Base-by-base conservation (phyloP, 37 sponge, comb jelly and placozoan species). In the Eunapius fragilis region DNA sequence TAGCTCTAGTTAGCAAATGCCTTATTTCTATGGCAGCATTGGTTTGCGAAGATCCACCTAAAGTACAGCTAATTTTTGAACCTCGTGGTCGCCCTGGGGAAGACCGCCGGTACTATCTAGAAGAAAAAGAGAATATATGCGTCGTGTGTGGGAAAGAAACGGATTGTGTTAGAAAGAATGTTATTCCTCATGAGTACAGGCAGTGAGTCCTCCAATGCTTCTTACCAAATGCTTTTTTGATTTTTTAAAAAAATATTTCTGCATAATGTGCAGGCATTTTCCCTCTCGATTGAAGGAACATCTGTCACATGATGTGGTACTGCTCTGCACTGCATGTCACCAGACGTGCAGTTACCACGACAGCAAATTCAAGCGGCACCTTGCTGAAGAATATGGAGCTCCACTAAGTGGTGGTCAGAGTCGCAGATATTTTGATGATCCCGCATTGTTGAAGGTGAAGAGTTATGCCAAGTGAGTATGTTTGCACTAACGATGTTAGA, bases 161-260 rank as follows among this genome's bases (percentile, higher is more conserved):
- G 17, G 69, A 86, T 67, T 90, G 86, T 48, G 83, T 96, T 28
- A 80, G 96, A 58, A 96, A 96, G 87, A 93, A 93, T 37, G 80
- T 96, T 23, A 78, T 96, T 17, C 96, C 96, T 26, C 86, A 86
- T 37, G 96, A 96, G 69, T 96, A 96, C 80, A 88, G 94, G 76
- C 91, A 78, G 94, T 94, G 25, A 87, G 25, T 41, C 67, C 31
- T 32, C 32, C 71, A 28, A 23, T 50, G 31, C 68, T 45, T 9
- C n/a, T n/a, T n/a, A n/a, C n/a, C n/a, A n/a, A n/a, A n/a, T n/a
- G n/a, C n/a, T n/a, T n/a, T n/a, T n/a, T n/a, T n/a, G n/a, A n/a
- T n/a, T n/a, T n/a, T n/a, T n/a, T n/a, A n/a, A n/a, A n/a, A n/a
- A 3, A 41, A 41, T 28, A 67, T 26, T 58, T 31, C 0, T 79